Base-by-base conservation (phyloP, 2,888 invertebrate species). In the Trichacis sp. region DNA sequence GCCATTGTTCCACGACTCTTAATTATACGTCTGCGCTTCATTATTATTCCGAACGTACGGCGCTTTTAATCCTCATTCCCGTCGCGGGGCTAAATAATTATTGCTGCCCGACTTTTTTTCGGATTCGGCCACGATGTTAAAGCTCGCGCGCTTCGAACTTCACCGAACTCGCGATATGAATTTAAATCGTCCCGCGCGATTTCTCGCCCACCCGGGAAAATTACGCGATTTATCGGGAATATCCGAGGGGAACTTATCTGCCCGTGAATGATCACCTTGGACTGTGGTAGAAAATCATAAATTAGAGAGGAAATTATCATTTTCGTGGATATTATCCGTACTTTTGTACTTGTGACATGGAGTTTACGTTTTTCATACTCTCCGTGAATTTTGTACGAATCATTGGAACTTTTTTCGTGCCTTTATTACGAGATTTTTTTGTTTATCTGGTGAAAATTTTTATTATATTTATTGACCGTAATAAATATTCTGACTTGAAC, bases 1-100 rank as follows among this genome's bases (percentile, higher is more conserved):
- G 51, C 70, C 60, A 68, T 70, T 70, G 67, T 72, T 64, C 62
- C 58, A 45, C 57, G 59, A 64, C 63, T 59, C 65, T 69, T 69
- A 68, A 69, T 71, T 64, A 67, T 66, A 61, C 65, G 57, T 65
- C 61, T 61, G 52, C 59, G 61, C 64, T 64, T 69, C 69, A 66
- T 69, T 66, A 69, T 63, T 64, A 69, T 69, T 66, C 65, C 50
- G 50, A 56, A 58, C 61, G 57, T 52, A 60, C 61, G 57, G 52
- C 62, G 61, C 64, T 59, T 61, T 62, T 66, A 58, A 62, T 66
- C 58, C 62, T 56, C 61, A 43, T 66, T 66, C 51, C 50, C 52
- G 62, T 58, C 51, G 54, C 38, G 53, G 50, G 24, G 47, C 48
- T 66, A 65, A 65, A 65, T 65, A 65, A 65, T 65, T 65, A 61